Evolutionary conservation across 2,113 vertebrate genomes (phyloP).

Genomic region (Seriola rivoliana): DNA sequence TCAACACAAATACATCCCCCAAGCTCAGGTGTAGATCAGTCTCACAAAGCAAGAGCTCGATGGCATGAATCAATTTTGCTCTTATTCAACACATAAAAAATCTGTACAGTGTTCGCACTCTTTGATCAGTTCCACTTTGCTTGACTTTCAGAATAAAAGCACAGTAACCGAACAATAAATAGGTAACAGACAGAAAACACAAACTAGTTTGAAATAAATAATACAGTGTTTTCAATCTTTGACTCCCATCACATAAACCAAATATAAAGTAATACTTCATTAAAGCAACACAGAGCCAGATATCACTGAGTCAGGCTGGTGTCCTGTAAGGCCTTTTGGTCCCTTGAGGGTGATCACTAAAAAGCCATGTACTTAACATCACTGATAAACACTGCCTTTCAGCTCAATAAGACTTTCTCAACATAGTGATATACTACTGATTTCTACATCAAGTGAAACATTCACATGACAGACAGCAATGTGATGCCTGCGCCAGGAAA

Average conservation of each 20-base stretch:
- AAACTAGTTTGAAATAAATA: constrained; percentile 74
- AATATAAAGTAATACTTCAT: constrained; percentile 43
- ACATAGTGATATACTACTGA: not conserved
- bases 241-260: constrained; percentile 36
- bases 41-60: constrained; percentile 36
- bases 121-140: constrained; percentile 44
- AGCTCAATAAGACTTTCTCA: constrained; percentile 50
- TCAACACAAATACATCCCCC: constrained; percentile 36
- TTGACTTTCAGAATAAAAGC: constrained; percentile 60
- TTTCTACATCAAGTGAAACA: constrained; percentile 37
- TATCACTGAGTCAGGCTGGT: constrained; percentile 63
- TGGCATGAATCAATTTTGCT: constrained; percentile 32
- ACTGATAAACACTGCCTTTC: constrained; percentile 43
- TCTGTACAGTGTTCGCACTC: constrained; percentile 61
- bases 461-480: constrained; percentile 48
- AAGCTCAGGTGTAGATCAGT: constrained; percentile 29
- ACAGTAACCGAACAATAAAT: constrained; percentile 73
- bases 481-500: constrained; percentile 41
- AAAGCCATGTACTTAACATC: constrained; percentile 49
- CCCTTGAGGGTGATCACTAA: constrained; percentile 68
- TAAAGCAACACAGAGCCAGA: constrained; percentile 59
- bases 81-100: constrained; percentile 37
- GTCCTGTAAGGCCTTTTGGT: constrained; percentile 73
- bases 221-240: constrained; percentile 60
- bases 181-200: constrained; percentile 65